These are phyloP conservation scores for Vulpes vulpes DNA, from an alignment of 2,113 vertebrate species.

Conservation along the genomic window DNA sequence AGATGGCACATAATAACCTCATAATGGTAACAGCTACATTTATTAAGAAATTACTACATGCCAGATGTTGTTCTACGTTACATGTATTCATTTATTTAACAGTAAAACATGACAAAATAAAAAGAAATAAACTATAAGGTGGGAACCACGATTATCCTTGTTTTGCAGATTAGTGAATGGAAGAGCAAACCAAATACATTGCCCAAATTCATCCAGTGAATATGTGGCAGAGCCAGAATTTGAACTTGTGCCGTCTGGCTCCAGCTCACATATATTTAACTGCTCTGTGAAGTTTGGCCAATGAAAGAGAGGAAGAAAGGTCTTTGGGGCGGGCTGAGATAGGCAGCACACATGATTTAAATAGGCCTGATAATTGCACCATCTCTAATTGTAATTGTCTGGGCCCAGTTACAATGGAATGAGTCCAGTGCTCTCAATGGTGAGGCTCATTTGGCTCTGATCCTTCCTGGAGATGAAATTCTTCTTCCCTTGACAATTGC, in stretches of 20 bases:
- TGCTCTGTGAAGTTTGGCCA: conserved; percentile 51
- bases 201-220: neutral
- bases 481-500: conserved; percentile 31
- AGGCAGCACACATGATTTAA: neutral
- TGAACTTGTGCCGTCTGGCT: neutral
- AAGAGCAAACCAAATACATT: neutral
- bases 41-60: neutral
- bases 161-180: neutral
- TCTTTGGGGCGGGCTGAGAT: neutral
- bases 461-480: conserved; percentile 57
- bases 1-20: neutral
- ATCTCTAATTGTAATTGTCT: conserved; percentile 65
- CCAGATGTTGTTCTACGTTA: neutral
- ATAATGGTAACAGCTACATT: neutral
- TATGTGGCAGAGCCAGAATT: neutral
- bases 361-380: neutral
- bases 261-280: neutral
- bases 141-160: neutral
- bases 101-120: conserved; percentile 22
- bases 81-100: neutral
- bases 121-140: neutral
- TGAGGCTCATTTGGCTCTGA: neutral
- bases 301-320: neutral
- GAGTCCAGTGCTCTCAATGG: neutral
- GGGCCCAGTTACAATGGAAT: conserved; percentile 28